Conservation (phyloP, 2,797 vertebrate genomes). For the Coranthus polyacanthus region DNA sequence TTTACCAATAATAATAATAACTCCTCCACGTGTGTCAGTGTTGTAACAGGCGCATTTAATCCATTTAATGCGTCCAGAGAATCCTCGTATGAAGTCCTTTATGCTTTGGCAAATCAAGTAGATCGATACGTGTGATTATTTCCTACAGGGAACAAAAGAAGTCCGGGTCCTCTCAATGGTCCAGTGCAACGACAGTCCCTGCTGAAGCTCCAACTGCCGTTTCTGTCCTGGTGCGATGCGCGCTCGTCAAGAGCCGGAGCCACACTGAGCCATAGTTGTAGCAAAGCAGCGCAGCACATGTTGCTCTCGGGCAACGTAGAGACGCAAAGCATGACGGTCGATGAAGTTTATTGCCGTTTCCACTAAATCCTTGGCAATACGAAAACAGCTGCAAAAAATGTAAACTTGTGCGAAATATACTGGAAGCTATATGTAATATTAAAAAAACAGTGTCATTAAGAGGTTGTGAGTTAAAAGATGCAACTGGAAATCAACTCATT, state of each 20-base stretch:
- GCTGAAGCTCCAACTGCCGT: not conserved
- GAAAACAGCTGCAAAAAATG: too few relatives aligned
- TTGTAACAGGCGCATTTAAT: constrained; percentile 25
- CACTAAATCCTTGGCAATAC: too few relatives aligned
- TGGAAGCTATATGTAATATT: too few relatives aligned
- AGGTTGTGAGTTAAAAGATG: too few relatives aligned
- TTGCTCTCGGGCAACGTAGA: constrained; percentile 58
- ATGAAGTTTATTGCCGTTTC: constrained; percentile 55
- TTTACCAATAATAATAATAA: constrained; percentile 27
- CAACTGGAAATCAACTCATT: too few relatives aligned
- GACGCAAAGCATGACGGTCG: constrained; percentile 70
- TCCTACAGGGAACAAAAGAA: not conserved
- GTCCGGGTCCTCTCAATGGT: not conserved
- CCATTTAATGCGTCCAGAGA: constrained; percentile 35
- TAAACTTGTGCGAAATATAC: too few relatives aligned
- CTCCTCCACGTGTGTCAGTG: constrained; percentile 57
- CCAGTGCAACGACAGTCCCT: constrained; percentile 30
- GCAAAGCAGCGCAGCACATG: constrained; percentile 59
- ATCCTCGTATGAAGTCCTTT: constrained; percentile 19
- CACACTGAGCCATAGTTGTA: constrained; percentile 78
- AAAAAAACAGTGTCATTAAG: too few relatives aligned
- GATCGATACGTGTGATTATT: constrained; percentile 21
- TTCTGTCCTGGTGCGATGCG: constrained; percentile 20
- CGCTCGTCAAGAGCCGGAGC: constrained; percentile 44
- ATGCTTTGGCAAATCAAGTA: not conserved